These are phyloP conservation scores for Tanytarsus gracilentus DNA, from an alignment of 2,888 invertebrate species.

Conservation along the genomic window DNA sequence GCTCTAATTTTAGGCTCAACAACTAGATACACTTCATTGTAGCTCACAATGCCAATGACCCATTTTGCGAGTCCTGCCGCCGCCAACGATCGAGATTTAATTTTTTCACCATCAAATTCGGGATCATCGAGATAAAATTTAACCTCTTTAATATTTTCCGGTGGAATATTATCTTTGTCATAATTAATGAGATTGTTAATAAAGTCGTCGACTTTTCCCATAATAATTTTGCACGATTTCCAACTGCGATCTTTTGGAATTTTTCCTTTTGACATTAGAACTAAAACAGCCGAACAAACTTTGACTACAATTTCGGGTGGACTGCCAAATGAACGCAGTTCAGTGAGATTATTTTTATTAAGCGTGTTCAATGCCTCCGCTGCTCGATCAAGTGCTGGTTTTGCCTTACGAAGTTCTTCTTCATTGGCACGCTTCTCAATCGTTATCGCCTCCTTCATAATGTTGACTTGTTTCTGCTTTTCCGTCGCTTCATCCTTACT, in stretches of 20 bases:
- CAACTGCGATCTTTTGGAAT: constrained; percentile 92
- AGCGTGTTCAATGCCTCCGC: constrained; percentile 91
- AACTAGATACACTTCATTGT: constrained; percentile 84
- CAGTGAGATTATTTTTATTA: constrained; percentile 92
- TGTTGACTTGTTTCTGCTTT: constrained; percentile 87
- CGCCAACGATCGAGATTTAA: constrained; percentile 76
- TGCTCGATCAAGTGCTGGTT: constrained; percentile 86
- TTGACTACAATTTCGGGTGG: constrained; percentile 91
- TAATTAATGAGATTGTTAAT: constrained; percentile 80
- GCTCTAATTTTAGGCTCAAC: constrained; percentile 88
- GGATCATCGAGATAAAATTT: constrained; percentile 87
- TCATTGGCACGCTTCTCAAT: constrained; percentile 91
- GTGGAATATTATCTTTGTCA: constrained; percentile 95
- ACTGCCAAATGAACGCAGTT: constrained; percentile 93
- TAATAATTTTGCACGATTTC: constrained; percentile 89
- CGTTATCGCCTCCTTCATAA: constrained; percentile 88
- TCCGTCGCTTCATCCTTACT: constrained; percentile 89
- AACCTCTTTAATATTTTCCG: constrained; percentile 87
- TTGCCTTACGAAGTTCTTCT: constrained; percentile 88
- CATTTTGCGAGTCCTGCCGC: constrained; percentile 90
- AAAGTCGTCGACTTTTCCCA: constrained; percentile 91
- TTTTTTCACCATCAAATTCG: constrained; percentile 81
- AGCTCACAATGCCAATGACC: constrained; percentile 86
- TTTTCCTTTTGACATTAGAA: constrained; percentile 77
- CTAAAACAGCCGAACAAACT: constrained; percentile 92